Conservation (phyloP, 35 echinoderm and acorn worm genomes). For the Ophiothrix spiculata region DNA sequence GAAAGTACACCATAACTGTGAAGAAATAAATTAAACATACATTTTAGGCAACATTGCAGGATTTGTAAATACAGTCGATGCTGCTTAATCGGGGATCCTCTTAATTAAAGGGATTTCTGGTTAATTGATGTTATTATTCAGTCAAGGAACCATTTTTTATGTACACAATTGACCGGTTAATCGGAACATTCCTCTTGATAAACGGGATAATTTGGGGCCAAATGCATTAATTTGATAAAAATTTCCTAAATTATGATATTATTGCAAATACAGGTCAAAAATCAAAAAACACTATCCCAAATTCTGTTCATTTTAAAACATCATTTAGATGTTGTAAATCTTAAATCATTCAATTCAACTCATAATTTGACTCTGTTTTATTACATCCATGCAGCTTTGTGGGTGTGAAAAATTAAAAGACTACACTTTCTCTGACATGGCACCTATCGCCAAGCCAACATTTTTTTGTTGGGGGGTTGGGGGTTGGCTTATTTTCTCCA, state of each 20-base stretch:
- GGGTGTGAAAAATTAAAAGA: background rate
- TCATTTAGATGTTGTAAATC: no score
- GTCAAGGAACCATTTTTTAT: background rate
- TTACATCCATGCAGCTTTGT: background rate
- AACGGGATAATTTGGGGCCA: background rate
- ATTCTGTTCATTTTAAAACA: no score
- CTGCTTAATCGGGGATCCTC: background rate
- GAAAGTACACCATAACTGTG: conserved; percentile 68
- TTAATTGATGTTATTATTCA: background rate
- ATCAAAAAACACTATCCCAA: no score
- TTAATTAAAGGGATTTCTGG: background rate
- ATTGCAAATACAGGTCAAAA: no score
- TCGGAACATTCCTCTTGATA: background rate
- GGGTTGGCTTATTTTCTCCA: background rate
- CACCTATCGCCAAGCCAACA: background rate
- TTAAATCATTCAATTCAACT: no score
- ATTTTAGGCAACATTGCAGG: background rate
- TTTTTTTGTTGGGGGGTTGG: background rate
- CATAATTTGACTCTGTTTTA: background rate
- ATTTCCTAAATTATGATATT: no score
- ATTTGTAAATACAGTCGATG: background rate
- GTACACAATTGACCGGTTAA: background rate
- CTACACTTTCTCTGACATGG: background rate
- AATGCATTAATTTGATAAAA: no score
- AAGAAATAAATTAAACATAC: background rate